These are phyloP conservation scores for Mastomys coucha DNA, from an alignment of 2,113 vertebrate species.

Conservation along the genomic window DNA sequence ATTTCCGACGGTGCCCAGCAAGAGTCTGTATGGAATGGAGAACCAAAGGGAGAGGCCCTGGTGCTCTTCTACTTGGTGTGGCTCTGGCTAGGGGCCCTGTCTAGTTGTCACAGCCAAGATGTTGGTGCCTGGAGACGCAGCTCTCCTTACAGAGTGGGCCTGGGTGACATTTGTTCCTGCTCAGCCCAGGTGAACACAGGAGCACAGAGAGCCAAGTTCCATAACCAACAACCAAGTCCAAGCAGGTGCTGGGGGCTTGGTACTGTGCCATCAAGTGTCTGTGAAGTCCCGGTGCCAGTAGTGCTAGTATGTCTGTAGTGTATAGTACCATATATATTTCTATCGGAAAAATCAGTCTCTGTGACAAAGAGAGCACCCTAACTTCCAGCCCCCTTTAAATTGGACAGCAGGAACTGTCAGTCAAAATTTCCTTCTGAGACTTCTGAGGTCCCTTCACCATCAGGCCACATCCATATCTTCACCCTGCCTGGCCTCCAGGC, in stretches of 20 bases:
- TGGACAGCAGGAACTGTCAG: not conserved
- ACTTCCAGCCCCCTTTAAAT: rapidly evolving
- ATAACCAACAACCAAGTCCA: not conserved
- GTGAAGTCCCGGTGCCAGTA: rapidly evolving
- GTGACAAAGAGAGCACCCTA: not conserved
- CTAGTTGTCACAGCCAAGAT: slow-evolving; percentile 47
- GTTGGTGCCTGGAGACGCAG: not conserved
- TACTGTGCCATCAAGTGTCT: rapidly evolving
- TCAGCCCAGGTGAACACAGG: not conserved
- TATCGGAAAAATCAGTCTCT: not conserved
- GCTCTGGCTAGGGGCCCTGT: slow-evolving; percentile 42
- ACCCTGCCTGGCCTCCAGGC: rapidly evolving
- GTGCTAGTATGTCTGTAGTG: rapidly evolving
- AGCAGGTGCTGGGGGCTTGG: rapidly evolving
- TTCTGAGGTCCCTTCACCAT: not conserved
- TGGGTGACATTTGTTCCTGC: not conserved
- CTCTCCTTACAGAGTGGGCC: slow-evolving; percentile 68
- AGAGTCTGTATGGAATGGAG: not conserved
- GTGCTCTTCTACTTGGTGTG: rapidly evolving
- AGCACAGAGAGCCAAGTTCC: not conserved
- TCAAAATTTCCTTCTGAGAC: not conserved
- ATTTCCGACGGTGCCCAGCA: not conserved
- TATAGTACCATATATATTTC: rapidly evolving
- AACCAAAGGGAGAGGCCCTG: too few species aligned
- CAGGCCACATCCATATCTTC: not conserved